Base-by-base conservation (phyloP, 2,797 vertebrate genomes). In the Cuculus canorus region DNA sequence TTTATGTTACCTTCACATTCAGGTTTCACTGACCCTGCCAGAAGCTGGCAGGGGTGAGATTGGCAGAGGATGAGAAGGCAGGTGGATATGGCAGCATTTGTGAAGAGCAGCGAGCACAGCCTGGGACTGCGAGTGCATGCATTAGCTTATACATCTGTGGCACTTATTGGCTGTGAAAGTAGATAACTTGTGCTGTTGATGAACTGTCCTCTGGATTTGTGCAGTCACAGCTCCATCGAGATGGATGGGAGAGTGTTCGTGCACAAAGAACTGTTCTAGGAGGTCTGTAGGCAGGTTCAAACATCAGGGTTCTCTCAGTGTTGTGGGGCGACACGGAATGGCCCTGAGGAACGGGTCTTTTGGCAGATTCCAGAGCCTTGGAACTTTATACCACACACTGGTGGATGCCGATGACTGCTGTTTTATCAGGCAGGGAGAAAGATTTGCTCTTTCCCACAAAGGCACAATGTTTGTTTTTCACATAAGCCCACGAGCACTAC, bases 401-500 rank as follows among this genome's bases (percentile, higher is more conserved):
- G 39, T 0, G 2, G 68, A 35, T 86, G 71, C 71, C 82, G 94
- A 45, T 1, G 1, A 56, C 30, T 39, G 69, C 48, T 83, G 82
- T 83, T 94, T 89, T 73, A 35, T 68, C 71, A 69, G 56, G 68
- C 72, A 72, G 7, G 52, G 53, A 75, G 75, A 73, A 87, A 63
- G 59, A 78, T 81, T 53, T 82, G 50, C 50, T 64, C 75, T 78
- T 89, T 82, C 61, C 37, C 16, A 64, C 48, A 72, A 57, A 93
- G 57, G 33, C 71, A 71, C 52, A 63, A 8, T 82, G 93, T 94
- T 95, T 94, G 81, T 53, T 95, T 94, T 93, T 63, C 92, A 54
- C 81, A 61, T 87, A 25, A 86, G 57, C 86, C 52, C 52, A 45
- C 1, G 10, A 89, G 53, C 5, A 1, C 53, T 75, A 3, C 56